A percentile compares a stretch with the other conserved stretches of the same genome.
Conservation (phyloP, 2,888 invertebrate species). For the Aquatica leii region DNA sequence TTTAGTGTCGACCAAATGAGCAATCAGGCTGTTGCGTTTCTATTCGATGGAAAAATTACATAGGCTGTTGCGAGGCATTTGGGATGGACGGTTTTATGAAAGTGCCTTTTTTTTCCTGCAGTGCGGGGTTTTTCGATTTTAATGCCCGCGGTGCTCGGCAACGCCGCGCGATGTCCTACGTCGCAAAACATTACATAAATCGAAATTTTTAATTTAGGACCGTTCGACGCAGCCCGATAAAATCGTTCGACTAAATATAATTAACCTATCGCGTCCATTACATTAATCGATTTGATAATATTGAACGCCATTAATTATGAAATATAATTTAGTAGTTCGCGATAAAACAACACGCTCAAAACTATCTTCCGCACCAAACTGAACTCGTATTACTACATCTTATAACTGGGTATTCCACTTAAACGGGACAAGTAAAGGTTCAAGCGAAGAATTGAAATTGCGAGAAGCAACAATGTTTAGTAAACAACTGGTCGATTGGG, state of each 20-base stretch:
- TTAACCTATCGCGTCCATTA: too few species aligned
- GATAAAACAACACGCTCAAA: conserved; percentile 21
- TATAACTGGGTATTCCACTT: conserved; percentile 57
- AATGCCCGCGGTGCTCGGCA: too few species aligned
- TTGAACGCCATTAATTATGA: too few species aligned
- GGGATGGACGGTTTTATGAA: conserved; percentile 40
- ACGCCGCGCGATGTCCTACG: not conserved
- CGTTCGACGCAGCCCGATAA: too few species aligned
- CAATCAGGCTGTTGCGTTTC: conserved; percentile 42
- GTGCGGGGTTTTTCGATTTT: conserved; percentile 2
- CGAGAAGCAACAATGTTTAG: conserved; percentile 35
- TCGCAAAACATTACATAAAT: too few species aligned
- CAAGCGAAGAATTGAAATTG: conserved; percentile 35
- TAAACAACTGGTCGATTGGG: conserved; percentile 46
- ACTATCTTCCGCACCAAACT: conserved; percentile 52
- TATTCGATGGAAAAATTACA: conserved; percentile 35
- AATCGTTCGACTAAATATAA: too few species aligned
- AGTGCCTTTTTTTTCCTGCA: too few species aligned
- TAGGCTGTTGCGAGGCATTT: conserved; percentile 48
- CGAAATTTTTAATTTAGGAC: too few species aligned
- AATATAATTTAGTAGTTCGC: too few species aligned
- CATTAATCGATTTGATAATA: too few species aligned
- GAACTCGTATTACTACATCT: conserved; percentile 57
- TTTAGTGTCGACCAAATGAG: conserved; percentile 48
- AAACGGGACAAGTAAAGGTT: conserved; percentile 45